Conservation (phyloP, 2,888 invertebrate species). For the Piscicola geometra region DNA sequence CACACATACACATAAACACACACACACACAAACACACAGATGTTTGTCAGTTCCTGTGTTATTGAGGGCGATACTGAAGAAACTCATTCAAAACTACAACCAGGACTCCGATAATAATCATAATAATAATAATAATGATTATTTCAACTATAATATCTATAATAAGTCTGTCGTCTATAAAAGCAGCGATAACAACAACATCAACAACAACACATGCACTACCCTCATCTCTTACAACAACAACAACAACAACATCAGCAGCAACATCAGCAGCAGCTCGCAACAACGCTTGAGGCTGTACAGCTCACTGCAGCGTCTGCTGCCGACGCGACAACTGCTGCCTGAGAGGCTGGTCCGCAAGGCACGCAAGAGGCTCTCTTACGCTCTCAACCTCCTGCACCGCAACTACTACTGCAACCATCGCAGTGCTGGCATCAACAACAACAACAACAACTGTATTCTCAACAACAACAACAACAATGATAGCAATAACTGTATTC, state of each 20-base stretch:
- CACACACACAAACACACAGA: too few relatives aligned
- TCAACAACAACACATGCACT: not conserved
- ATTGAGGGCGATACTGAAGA: slow-evolving; percentile 26
- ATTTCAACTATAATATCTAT: not conserved
- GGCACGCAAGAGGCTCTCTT: not conserved
- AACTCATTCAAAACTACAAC: not conserved
- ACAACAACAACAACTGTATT: slow-evolving; percentile 1
- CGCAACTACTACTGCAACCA: not conserved
- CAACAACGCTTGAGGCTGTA: not conserved
- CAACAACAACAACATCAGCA: slow-evolving; percentile 12
- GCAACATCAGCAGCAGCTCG: slow-evolving; percentile 23
- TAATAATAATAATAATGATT: slow-evolving; percentile 11
- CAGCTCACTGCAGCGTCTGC: not conserved
- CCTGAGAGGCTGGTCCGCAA: not conserved
- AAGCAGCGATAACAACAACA: not conserved
- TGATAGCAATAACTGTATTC: slow-evolving; percentile 25
- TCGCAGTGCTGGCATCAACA: too few relatives aligned
- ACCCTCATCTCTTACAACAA: not conserved
- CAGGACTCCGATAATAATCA: not conserved
- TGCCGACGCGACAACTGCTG: not conserved
- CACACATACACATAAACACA: too few relatives aligned
- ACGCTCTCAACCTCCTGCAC: not conserved
- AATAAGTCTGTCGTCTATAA: not conserved
- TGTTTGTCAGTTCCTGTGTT: slow-evolving; percentile 33
- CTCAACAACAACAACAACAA: not conserved